Evolutionary conservation across 1,140 invertebrate genomes (phyloP), one percentile per base, ranked within the genome.

Genomic region (Protaetia brevitarsis): DNA sequence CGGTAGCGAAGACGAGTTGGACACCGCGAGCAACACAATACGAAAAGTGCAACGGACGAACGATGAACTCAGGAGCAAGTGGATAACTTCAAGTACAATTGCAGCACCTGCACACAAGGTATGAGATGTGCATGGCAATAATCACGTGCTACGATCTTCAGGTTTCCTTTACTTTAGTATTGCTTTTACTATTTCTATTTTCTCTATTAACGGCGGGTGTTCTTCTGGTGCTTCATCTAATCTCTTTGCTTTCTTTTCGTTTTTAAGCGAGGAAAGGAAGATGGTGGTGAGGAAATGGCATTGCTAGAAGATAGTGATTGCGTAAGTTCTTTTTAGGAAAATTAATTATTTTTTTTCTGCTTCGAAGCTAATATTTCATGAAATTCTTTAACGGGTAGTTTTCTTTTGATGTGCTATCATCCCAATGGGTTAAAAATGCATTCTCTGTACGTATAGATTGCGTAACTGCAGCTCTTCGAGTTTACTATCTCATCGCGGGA

Each of bases 1-100:
- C 90, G 7, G 78, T 81, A 1, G 89, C 90, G 91, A 94, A 78
- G 91, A 95, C 80, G 92, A 94, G 75, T 83, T 93, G 3, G 89
- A 91, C 71, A 81, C 82, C 26, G 83, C 86, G 2, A 82, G 82
- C 2, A 88, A 87, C 71, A 87, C 81, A 71, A 82, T 88, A 31
- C 83, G 91, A 11, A 90, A 90, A 73, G 76, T 93, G 13, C 90
- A 93, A 79, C 82, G 91, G 61, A 82, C 82, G 5, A 93, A 92
- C 75, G 90, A 93, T 68, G 89, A 93, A 75, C 82, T 93, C 84
- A 90, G 69, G 90, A 93, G 65, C 89, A 92, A 77, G 83, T 90
- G 2, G 89, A 93, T 71, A 86, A 84, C 34, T 81, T 91, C 89
- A 91, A 75, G 84, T 91, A 13, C 90, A 93, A 77, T 78, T 92